These are phyloP conservation scores for Columba livia DNA, from an alignment of 2,113 vertebrate species.

Conservation along the genomic window DNA sequence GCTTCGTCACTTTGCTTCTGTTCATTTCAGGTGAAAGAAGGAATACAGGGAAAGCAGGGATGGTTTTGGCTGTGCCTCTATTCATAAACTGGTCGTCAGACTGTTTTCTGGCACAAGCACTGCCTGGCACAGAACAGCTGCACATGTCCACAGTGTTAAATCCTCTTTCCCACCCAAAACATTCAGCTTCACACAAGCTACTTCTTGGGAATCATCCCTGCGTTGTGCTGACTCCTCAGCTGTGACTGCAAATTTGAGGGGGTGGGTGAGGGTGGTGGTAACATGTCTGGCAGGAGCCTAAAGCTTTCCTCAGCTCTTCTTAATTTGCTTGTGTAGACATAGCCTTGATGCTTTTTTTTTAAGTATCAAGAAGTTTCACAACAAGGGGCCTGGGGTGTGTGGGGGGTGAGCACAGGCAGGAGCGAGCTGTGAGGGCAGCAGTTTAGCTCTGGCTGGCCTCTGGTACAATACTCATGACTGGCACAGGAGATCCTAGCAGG, in stretches of 20 bases:
- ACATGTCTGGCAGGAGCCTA: background rate
- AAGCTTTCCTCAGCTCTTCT: background rate
- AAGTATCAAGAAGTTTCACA: background rate
- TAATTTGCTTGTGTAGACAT: background rate
- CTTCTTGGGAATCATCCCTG: background rate
- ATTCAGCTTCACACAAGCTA: background rate
- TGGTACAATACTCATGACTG: background rate
- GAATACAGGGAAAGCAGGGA: background rate
- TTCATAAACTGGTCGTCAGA: background rate
- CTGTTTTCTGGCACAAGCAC: background rate
- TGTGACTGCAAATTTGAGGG: background rate
- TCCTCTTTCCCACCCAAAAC: background rate
- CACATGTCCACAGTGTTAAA: background rate
- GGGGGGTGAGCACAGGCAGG: background rate
- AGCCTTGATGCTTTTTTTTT: background rate
- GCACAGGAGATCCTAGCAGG: background rate
- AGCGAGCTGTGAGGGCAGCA: background rate
- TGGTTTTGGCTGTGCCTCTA: background rate
- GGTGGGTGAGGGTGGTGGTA: background rate
- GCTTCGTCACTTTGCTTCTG: rapidly evolving
- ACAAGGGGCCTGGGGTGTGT: rapidly evolving
- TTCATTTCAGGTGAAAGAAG: background rate
- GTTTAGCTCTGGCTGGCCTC: background rate
- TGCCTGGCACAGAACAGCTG: background rate
- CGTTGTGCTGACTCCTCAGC: background rate